A percentile compares a stretch with the other conserved stretches of the same genome.
phyloP scores from a whole-genome alignment of 2,797 vertebrate species.

The Pogonophryne albipinna region DNA sequence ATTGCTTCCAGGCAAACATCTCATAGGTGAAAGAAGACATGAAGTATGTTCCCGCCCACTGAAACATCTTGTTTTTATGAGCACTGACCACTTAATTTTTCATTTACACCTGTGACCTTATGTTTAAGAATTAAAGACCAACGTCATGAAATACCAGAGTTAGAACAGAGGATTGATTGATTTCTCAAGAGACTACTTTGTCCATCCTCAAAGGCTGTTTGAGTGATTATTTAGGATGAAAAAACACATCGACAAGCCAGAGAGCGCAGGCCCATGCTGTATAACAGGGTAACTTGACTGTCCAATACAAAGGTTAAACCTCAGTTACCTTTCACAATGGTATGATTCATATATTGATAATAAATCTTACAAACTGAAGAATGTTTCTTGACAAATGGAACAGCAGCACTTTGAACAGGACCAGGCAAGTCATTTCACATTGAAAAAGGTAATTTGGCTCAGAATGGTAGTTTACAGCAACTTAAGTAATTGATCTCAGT shows the following conservation, averaged over 20 bases:
- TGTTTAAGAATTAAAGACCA: conserved; percentile 38
- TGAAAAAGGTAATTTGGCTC: conserved; percentile 6
- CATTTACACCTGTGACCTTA: conserved; percentile 67
- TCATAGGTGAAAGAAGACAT: conserved; percentile 64
- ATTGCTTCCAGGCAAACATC: conserved; percentile 75
- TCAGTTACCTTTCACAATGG: conserved; percentile 9
- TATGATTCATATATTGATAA: conserved; percentile 22
- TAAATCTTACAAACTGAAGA: conserved; percentile 9
- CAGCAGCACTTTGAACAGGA: conserved; percentile 17
- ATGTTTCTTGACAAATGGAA: conserved; percentile 13
- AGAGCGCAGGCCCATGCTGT: neutral
- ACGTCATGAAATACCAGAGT: conserved; percentile 62
- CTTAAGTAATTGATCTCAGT: conserved; percentile 21
- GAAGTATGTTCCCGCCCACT: conserved; percentile 48
- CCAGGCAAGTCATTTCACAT: neutral
- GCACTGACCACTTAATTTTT: conserved; percentile 59
- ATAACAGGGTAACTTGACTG: conserved; percentile 14
- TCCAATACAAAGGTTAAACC: conserved; percentile 37
- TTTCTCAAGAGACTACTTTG: conserved; percentile 57
- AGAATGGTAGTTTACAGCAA: conserved; percentile 25
- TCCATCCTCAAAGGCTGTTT: conserved; percentile 53
- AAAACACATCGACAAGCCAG: conserved; percentile 18
- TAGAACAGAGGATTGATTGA: conserved; percentile 59
- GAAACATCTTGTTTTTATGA: conserved; percentile 64
- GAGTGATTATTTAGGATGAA: conserved; percentile 32